A percentile compares a stretch with the other conserved stretches of the same genome.
Evolutionary conservation across 2,888 invertebrate genomes (phyloP).

Genomic region (Pemphredon lugubris): DNA sequence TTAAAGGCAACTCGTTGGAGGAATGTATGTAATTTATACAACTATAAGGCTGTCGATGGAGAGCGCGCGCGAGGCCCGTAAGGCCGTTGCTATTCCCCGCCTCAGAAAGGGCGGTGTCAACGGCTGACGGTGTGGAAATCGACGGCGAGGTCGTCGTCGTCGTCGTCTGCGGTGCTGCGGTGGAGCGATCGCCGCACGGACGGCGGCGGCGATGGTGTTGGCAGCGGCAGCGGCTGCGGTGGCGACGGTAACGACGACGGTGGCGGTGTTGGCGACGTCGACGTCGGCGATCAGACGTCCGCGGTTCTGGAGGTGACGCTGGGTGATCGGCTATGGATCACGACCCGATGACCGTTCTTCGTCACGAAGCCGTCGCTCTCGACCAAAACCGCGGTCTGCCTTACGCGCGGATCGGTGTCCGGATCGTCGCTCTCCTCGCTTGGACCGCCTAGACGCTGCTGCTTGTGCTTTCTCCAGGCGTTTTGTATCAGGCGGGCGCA

Average conservation of each 20-base stretch:
- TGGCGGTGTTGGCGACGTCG: conserved; percentile 63
- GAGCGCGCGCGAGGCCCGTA: conserved; percentile 57
- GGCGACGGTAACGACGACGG: conserved; percentile 57
- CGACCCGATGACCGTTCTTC: conserved; percentile 94
- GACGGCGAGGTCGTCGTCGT: conserved; percentile 32
- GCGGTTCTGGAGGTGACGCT: conserved; percentile 91
- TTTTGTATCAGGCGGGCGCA: conserved; percentile 97
- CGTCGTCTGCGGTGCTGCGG: conserved; percentile 34
- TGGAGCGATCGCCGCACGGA: conserved; percentile 45
- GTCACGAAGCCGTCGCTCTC: conserved; percentile 91
- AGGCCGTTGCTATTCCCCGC: conserved; percentile 51
- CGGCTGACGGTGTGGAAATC: conserved; percentile 39
- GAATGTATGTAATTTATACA: conserved; percentile 78
- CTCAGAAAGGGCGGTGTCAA: conserved; percentile 44
- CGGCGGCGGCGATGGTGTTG: conserved; percentile 39
- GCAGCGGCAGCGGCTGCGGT: conserved; percentile 30
- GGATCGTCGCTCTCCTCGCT: conserved; percentile 82
- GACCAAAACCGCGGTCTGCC: conserved; percentile 92
- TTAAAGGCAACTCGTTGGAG: conserved; percentile 80
- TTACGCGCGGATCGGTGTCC: conserved; percentile 79
- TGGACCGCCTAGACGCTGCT: conserved; percentile 85
- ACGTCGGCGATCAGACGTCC: conserved; percentile 88
- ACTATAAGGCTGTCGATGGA: conserved; percentile 79
- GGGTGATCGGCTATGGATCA: conserved; percentile 93
- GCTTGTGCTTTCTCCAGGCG: conserved; percentile 94